Conservation (phyloP, 1,140 invertebrate species). For the Drosophila tani region DNA sequence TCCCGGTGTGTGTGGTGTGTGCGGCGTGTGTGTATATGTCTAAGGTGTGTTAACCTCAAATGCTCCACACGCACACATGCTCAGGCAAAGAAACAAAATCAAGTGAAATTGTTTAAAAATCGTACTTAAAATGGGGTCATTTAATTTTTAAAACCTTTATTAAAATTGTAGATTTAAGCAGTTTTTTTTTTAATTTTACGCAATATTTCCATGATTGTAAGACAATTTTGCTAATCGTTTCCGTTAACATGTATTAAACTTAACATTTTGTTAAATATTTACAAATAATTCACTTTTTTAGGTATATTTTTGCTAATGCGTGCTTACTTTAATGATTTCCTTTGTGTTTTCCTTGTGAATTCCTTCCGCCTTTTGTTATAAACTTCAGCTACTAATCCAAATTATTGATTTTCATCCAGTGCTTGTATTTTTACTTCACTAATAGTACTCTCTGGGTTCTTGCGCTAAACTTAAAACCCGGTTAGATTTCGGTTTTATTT, state of each 20-base stretch:
- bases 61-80: conserved; percentile 36
- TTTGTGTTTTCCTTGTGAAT: conserved; percentile 32
- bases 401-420: conserved; percentile 74
- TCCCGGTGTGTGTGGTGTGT: conserved; percentile 29
- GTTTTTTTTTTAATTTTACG: background rate
- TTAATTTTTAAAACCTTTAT: background rate
- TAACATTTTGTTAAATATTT: background rate
- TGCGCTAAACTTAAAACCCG: conserved; percentile 32
- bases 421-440: conserved; percentile 45
- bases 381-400: conserved; percentile 75
- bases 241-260: too few relatives aligned
- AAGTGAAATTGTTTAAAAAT: conserved; percentile 38
- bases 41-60: conserved; percentile 85
- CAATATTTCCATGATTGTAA: background rate
- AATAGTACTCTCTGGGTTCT: conserved; percentile 31
- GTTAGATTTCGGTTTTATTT: conserved; percentile 31
- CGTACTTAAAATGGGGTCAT: background rate
- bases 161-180: too few relatives aligned
- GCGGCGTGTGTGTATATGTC: conserved; percentile 76
- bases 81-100: conserved; percentile 13
- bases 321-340: conserved; percentile 55
- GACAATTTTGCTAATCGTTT: background rate
- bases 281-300: too few relatives aligned
- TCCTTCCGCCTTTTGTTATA: conserved; percentile 34
- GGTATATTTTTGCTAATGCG: background rate